Percentiles rank a stretch among this genome's conserved stretches.
phyloP scores from a whole-genome alignment of 1,140 invertebrate species.

The Calycopis cecrops region DNA sequence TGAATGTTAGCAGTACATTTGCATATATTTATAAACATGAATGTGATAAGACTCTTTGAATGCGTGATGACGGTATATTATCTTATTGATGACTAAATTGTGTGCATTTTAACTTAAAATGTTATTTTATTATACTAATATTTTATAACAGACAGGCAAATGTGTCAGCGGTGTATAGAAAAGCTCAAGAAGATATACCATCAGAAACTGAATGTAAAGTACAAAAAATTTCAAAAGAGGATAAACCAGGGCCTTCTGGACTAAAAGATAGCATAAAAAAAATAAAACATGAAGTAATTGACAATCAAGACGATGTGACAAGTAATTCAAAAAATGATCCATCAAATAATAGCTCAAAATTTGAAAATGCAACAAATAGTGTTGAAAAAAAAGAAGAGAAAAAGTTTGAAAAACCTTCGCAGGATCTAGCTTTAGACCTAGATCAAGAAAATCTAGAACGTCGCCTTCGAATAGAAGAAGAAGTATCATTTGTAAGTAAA shows the following conservation, averaged over 20 bases:
- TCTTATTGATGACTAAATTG: too few relatives aligned
- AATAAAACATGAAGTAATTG: slow-evolving; percentile 34
- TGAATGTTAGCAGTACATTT: too few relatives aligned
- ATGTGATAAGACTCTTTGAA: too few relatives aligned
- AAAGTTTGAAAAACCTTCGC: too few relatives aligned
- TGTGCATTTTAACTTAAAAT: too few relatives aligned
- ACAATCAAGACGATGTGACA: slow-evolving; percentile 12
- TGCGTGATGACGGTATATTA: too few relatives aligned
- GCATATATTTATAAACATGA: too few relatives aligned
- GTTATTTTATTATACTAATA: slow-evolving; percentile 11
- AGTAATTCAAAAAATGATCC: slow-evolving; percentile 14
- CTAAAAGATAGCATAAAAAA: slow-evolving; percentile 27
- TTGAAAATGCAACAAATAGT: slow-evolving; percentile 13
- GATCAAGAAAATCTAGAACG: slow-evolving; percentile 48
- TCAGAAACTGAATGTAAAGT: slow-evolving; percentile 10
- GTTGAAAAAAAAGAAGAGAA: slow-evolving; percentile 14
- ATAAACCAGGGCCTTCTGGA: slow-evolving; percentile 30
- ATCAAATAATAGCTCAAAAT: slow-evolving; percentile 9
- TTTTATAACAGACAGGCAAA: slow-evolving; percentile 74
- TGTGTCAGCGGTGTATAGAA: slow-evolving; percentile 71
- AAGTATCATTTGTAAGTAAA: slow-evolving; percentile 72
- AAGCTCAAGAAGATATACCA: slow-evolving; percentile 22
- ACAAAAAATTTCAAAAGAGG: slow-evolving; percentile 4
- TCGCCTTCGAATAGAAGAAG: slow-evolving; percentile 56
- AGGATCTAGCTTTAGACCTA: slow-evolving; percentile 20